phyloP scores from a whole-genome alignment of 2,888 invertebrate genomes.

The Drosophila percnosoma region DNA sequence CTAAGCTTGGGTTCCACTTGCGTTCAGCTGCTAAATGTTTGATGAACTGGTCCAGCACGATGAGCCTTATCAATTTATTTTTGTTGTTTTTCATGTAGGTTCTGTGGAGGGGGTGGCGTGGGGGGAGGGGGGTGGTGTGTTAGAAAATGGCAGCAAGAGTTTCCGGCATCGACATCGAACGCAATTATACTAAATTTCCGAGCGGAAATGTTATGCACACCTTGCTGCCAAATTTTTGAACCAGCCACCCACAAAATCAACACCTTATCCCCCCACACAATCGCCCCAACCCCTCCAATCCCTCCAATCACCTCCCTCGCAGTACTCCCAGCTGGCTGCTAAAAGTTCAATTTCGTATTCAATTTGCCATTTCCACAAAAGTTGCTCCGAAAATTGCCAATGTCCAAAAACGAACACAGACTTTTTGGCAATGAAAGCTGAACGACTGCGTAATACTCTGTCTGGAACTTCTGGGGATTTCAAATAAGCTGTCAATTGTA shows the following conservation, averaged over 20 bases:
- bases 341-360: conserved; percentile 79
- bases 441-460: background rate
- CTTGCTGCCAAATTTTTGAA: conserved; percentile 44
- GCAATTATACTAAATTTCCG: conserved; percentile 76
- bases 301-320: background rate
- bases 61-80: conserved; percentile 15
- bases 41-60: conserved; percentile 28
- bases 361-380: conserved; percentile 72
- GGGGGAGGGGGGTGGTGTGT: background rate
- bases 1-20: conserved; percentile 3
- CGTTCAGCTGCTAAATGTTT: conserved; percentile 38
- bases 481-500: background rate
- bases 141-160: conserved; percentile 51
- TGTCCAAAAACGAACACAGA: conserved; percentile 9
- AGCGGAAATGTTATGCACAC: conserved; percentile 61
- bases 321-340: conserved; percentile 34
- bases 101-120: rapidly evolving
- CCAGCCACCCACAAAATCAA: background rate
- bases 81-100: background rate
- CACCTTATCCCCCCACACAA: background rate
- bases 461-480: background rate
- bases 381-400: conserved; percentile 47
- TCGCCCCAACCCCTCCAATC: background rate
- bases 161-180: conserved; percentile 69
- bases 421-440: background rate